Conservation (phyloP, 2,888 invertebrate genomes). For the Megaustenia siamemsis region DNA sequence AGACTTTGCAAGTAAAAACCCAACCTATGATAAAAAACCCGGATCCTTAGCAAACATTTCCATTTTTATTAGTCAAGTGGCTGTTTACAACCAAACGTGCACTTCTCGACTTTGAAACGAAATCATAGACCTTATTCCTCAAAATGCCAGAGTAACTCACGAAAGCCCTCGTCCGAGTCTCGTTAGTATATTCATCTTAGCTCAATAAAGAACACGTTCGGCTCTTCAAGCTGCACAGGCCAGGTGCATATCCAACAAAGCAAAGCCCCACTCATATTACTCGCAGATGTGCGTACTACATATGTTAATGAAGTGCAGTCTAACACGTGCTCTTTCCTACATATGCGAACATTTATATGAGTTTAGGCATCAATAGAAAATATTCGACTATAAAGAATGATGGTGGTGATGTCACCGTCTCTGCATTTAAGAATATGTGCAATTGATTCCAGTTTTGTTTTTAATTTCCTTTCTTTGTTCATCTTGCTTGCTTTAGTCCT, state of each 20-base stretch:
- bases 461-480: no score
- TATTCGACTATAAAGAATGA: no score
- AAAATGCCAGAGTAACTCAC: conserved; percentile 6
- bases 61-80: no score
- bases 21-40: no score
- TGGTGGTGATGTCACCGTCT: no score
- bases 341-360: not conserved
- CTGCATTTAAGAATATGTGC: no score
- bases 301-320: not conserved
- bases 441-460: no score
- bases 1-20: no score
- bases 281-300: not conserved
- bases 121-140: not conserved
- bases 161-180: no score
- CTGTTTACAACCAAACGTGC: not conserved
- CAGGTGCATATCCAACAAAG: not conserved
- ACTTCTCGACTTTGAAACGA: not conserved
- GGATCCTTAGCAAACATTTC: no score
- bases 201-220: not conserved
- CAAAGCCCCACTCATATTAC: not conserved
- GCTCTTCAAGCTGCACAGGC: not conserved
- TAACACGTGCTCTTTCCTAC: not conserved
- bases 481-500: no score
- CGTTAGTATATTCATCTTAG: conserved; percentile 12
- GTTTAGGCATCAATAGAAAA: no score